phyloP scores from a whole-genome alignment of 2,888 invertebrate genomes.

The Oegoconia quadripuncta region DNA sequence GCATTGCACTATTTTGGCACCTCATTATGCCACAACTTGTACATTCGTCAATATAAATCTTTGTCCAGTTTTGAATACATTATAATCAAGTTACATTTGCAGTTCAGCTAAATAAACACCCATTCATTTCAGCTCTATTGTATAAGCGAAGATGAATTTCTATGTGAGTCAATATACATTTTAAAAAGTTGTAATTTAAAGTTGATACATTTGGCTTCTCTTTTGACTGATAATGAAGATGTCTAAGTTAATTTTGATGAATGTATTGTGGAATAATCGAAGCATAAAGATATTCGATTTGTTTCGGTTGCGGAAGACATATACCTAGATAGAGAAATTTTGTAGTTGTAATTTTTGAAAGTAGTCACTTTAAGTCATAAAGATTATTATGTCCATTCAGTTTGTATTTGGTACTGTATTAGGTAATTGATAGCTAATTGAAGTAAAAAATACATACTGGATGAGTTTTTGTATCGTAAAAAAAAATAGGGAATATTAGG shows the following conservation, averaged over 20 bases:
- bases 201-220: conserved; percentile 19
- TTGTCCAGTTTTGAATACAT: conserved; percentile 16
- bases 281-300: conserved; percentile 26
- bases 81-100: conserved; percentile 3
- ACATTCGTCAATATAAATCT: conserved; percentile 19
- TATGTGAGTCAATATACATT: too few species aligned
- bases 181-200: conserved; percentile 3
- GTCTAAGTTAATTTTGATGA: conserved; percentile 47
- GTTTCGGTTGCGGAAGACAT: conserved; percentile 19
- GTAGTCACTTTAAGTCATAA: conserved; percentile 1
- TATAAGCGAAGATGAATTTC: too few species aligned
- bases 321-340: conserved; percentile 16
- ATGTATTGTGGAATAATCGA: conserved; percentile 34
- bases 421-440: too few species aligned
- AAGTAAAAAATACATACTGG: too few species aligned
- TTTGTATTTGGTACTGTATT: too few species aligned
- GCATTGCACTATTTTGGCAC: conserved; percentile 12
- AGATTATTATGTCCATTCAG: too few species aligned
- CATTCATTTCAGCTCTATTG: background rate
- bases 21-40: conserved; percentile 11
- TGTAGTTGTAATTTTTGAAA: too few species aligned
- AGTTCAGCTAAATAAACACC: background rate
- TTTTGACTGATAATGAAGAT: conserved; percentile 39
- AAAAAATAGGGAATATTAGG: too few species aligned
- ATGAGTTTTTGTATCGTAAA: too few species aligned